Percentiles rank a stretch among this genome's conserved stretches.
Conservation (phyloP, 64 coral and sea anemone genomes). For the Trachythela sp. region DNA sequence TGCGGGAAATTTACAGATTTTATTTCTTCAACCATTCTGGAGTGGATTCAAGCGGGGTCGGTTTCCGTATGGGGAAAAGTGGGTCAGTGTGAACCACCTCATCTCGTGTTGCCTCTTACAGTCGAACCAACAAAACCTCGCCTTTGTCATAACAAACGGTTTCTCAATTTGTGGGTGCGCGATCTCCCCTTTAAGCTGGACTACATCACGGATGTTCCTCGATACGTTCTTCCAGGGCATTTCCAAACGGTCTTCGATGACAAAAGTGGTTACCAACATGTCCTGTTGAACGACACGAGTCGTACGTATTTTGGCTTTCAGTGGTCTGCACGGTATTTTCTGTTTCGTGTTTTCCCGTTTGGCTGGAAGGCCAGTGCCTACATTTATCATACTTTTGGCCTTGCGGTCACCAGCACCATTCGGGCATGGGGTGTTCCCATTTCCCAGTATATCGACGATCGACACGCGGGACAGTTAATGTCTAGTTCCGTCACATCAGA, state of each 20-base stretch:
- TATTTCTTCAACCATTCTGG: neutral
- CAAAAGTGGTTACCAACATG: neutral
- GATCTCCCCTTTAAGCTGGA: neutral
- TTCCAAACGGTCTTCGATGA: neutral
- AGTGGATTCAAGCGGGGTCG: neutral
- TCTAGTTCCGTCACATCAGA: neutral
- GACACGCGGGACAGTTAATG: neutral
- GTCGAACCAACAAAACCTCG: neutral
- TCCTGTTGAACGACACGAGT: neutral
- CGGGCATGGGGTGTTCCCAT: neutral
- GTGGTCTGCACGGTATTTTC: neutral
- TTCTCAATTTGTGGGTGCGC: neutral
- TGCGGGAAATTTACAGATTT: neutral
- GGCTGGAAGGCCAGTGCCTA: slow-evolving; percentile 33
- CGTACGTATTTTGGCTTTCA: slow-evolving; percentile 20
- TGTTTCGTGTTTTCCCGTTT: slow-evolving; percentile 7
- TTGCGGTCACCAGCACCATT: neutral
- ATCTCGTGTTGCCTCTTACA: neutral
- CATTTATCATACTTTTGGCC: neutral
- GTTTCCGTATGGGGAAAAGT: neutral
- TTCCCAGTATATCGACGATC: slow-evolving; percentile 27
- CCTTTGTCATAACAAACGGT: neutral
- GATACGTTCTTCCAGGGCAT: neutral
- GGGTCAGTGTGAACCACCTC: neutral
- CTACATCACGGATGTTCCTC: neutral